Evolutionary conservation across 1,140 invertebrate species (phyloP).

Genomic region (Drosophila bocki): DNA sequence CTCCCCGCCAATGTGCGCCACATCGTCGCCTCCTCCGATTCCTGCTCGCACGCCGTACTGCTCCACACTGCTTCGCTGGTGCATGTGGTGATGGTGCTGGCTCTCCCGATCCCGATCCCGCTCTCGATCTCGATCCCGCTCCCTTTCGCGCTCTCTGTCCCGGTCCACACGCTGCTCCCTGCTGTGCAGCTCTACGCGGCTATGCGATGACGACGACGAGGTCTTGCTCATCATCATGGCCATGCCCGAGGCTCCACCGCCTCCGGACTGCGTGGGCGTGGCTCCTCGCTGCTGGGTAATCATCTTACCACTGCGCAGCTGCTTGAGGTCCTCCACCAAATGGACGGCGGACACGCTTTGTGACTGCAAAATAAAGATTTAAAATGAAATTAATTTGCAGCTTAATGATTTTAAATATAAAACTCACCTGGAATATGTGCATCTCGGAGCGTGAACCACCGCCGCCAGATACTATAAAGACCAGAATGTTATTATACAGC

Average conservation of each 20-base stretch:
- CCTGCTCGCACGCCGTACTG: constrained; percentile 63
- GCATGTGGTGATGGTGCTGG: constrained; percentile 64
- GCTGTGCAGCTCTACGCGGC: constrained; percentile 53
- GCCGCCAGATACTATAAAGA: constrained; percentile 95
- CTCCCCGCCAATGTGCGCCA: constrained; percentile 73
- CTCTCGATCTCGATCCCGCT: constrained; percentile 58
- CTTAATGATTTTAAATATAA: too few species aligned
- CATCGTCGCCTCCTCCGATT: constrained; percentile 41
- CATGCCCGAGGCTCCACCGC: constrained; percentile 61
- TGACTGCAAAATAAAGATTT: constrained; percentile 86
- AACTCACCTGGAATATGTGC: constrained; percentile 96
- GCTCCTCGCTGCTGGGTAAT: constrained; percentile 86
- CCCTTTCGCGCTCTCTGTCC: constrained; percentile 60
- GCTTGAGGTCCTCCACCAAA: constrained; percentile 94
- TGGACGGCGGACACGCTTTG: constrained; percentile 94
- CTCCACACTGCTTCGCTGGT: constrained; percentile 71
- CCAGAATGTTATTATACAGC: constrained; percentile 99
- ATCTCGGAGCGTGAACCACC: constrained; percentile 93
- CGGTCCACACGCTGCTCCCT: constrained; percentile 62
- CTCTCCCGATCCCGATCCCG: constrained; percentile 70
- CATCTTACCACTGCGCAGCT: constrained; percentile 90
- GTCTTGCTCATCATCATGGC: constrained; percentile 83
- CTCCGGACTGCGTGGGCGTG: constrained; percentile 76
- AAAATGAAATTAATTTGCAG: rapidly evolving
- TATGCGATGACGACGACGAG: constrained; percentile 81